phyloP scores from a whole-genome alignment of 2,888 invertebrate genomes.

The Noctua janthe region DNA sequence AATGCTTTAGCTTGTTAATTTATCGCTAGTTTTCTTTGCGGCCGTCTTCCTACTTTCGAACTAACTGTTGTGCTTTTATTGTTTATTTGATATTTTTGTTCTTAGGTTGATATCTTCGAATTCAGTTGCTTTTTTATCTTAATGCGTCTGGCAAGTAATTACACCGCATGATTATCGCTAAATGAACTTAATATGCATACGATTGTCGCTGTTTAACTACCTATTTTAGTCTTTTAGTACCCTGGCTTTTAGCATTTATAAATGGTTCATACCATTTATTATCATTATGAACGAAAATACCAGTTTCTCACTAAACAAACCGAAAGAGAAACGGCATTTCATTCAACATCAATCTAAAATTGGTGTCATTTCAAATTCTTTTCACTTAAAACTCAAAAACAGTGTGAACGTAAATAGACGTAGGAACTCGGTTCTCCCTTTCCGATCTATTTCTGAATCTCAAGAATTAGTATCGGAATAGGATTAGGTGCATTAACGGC shows the following conservation, averaged over 20 bases:
- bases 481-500: constrained; percentile 52
- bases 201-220: not conserved
- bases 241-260: too few species aligned
- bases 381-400: constrained; percentile 20
- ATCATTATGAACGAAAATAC: constrained; percentile 7
- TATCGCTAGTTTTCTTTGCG: not conserved
- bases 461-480: constrained; percentile 43
- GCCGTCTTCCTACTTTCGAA: not conserved
- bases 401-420: constrained; percentile 43
- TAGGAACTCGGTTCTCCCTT: constrained; percentile 45
- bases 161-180: not conserved
- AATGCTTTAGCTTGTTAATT: constrained; percentile 13
- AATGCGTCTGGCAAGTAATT: not conserved
- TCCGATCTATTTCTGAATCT: constrained; percentile 54
- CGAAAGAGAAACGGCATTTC: constrained; percentile 17
- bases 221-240: not conserved
- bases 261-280: not conserved
- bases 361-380: constrained; percentile 19
- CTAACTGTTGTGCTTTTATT: not conserved
- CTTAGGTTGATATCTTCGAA: not conserved
- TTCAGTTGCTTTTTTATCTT: not conserved
- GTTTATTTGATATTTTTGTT: too few species aligned
- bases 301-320: not conserved
- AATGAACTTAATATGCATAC: not conserved
- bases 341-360: constrained; percentile 26